phyloP scores from a whole-genome alignment of 2,797 vertebrate species.

The Peromyscus melanophrys region DNA sequence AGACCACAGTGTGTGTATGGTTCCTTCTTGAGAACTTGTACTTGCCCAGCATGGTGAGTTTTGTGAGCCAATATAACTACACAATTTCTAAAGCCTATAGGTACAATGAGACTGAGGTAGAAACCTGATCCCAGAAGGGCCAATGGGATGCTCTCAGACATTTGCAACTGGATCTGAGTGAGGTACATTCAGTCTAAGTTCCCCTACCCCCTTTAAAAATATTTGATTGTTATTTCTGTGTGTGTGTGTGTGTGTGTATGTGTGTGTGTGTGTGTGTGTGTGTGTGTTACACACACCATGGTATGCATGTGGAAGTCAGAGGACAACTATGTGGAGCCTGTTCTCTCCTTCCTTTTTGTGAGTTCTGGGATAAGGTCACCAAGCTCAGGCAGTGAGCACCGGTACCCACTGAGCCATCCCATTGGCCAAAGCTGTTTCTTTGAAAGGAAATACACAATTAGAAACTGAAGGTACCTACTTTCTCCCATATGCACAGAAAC shows the following conservation, averaged over 20 bases:
- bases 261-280: too few species aligned
- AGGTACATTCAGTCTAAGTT: not conserved
- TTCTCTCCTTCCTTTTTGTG: not conserved
- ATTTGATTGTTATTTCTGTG: not conserved
- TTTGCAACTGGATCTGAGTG: not conserved
- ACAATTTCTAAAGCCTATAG: too few species aligned
- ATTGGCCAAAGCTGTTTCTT: not conserved
- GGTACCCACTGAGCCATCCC: not conserved
- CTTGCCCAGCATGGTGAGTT: not conserved
- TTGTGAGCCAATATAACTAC: not conserved
- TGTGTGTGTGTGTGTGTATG: too few species aligned
- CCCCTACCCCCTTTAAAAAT: not conserved
- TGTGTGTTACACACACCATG: not conserved
- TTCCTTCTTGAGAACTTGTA: not conserved
- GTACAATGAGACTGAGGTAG: not conserved
- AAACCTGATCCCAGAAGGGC: not conserved
- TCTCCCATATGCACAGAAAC: not conserved
- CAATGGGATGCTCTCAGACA: not conserved
- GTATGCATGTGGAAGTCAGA: not conserved
- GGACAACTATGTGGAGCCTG: not conserved
- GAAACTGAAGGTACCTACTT: not conserved
- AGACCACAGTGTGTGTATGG: not conserved
- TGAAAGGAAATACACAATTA: conserved; percentile 6
- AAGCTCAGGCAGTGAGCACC: not conserved
- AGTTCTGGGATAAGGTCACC: not conserved